These are phyloP conservation scores for Chelmon rostratus DNA, from an alignment of 2,797 vertebrate species.

Conservation along the genomic window DNA sequence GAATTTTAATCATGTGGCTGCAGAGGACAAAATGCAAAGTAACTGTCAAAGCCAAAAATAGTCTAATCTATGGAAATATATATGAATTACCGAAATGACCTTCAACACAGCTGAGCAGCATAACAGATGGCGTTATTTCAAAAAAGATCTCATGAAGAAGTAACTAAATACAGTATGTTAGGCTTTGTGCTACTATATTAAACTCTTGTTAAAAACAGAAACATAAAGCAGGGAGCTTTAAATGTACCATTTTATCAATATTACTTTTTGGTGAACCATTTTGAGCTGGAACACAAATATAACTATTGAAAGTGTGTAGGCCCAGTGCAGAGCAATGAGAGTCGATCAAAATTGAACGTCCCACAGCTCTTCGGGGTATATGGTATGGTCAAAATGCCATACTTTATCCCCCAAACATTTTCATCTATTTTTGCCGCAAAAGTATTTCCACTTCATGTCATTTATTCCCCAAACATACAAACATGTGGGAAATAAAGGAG, in stretches of 20 bases:
- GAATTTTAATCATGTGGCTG: slow-evolving; percentile 68
- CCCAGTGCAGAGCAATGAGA: too few species aligned
- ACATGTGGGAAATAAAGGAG: neutral
- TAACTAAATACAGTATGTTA: slow-evolving; percentile 29
- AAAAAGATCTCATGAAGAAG: slow-evolving; percentile 24
- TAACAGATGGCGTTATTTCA: slow-evolving; percentile 59
- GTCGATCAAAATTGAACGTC: too few species aligned
- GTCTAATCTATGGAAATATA: slow-evolving; percentile 54
- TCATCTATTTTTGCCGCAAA: neutral
- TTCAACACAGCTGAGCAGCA: slow-evolving; percentile 42
- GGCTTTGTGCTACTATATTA: slow-evolving; percentile 30
- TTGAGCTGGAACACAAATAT: neutral
- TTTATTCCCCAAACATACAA: neutral
- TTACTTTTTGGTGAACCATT: neutral
- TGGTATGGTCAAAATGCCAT: neutral
- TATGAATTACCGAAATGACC: slow-evolving; percentile 36
- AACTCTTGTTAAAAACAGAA: neutral
- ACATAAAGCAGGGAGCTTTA: neutral
- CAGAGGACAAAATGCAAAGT: slow-evolving; percentile 59
- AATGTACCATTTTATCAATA: neutral
- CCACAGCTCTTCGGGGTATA: too few species aligned
- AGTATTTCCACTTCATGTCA: neutral
- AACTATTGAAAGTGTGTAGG: too few species aligned
- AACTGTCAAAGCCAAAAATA: slow-evolving; percentile 54
- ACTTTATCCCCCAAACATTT: neutral